Evolutionary conservation across 1,140 invertebrate genomes (phyloP), one percentile per base, ranked within the genome.

Genomic region (Heliconius hermathena): DNA sequence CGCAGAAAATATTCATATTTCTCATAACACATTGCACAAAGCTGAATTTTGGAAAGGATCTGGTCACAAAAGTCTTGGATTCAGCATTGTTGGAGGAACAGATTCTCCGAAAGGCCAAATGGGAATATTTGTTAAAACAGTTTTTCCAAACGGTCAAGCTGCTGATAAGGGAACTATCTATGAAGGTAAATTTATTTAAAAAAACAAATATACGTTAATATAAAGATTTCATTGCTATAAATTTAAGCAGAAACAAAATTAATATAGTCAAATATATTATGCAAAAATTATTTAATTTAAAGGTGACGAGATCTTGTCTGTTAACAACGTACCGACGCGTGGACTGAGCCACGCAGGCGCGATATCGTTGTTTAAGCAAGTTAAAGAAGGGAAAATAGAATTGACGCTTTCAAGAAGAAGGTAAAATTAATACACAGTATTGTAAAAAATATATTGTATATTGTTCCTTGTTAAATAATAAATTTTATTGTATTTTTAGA

Each of bases 301-400:
- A 98, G 97, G 97, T 87, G 98, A 99, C 95, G 98, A 99, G 95
- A 98, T 99, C 87, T 94, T 99, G 82, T 97, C 97, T 74, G 96
- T 99, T 80, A 99, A 99, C 95, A 97, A 97, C 73, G 96, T 96
- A 88, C 95, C 96, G 29, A 96, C 99, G 83, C 96, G 97, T 91
- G 98, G 98, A 54, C 95, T 98, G 89, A 98, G 97, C 80, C 98
- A 99, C 94, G 96, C 97, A 77, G 97, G 98, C 92, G 98, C 98
- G 22, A 98, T 99, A 86, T 95, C 96, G 75, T 96, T 98, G 87
- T 99, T 99, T 93, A 98, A 99, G 90, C 96, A 97, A 91, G 97
- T 99, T 76, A 98, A 98, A 92, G 96, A 96, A 87, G 98, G 98
- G 54, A 96, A 97, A 90, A 97, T 99, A 70, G 95, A 97, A 79